phyloP scores from a whole-genome alignment of 2,797 vertebrate genomes.

The Adelosebastes latens region DNA sequence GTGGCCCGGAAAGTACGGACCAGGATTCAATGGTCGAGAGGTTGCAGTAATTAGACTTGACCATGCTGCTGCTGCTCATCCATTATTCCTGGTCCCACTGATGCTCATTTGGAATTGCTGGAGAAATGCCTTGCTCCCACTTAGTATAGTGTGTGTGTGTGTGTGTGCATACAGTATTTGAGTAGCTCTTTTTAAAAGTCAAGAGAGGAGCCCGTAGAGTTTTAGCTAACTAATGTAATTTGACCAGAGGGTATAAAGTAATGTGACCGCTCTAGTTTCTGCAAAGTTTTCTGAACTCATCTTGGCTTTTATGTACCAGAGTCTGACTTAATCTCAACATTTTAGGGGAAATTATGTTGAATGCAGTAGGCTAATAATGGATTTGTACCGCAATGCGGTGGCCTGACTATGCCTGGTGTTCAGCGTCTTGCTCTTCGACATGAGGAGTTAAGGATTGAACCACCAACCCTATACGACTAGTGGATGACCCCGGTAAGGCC shows the following conservation, averaged over 20 bases:
- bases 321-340: not conserved
- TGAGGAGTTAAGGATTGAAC: not conserved
- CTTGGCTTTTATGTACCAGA: not conserved
- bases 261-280: not conserved
- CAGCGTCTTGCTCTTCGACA: not conserved
- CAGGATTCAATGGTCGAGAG: slow-evolving; percentile 49
- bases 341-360: not conserved
- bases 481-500: not conserved
- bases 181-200: slow-evolving; percentile 8
- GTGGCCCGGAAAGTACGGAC: slow-evolving; percentile 30
- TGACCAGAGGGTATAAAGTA: not conserved
- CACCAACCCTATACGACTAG: not conserved
- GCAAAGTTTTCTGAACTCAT: slow-evolving; percentile 12
- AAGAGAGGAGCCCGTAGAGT: not conserved
- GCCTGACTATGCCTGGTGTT: not conserved
- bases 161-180: not conserved
- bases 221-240: not conserved
- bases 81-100: slow-evolving; percentile 62
- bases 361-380: not conserved
- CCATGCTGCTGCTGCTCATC: slow-evolving; percentile 57
- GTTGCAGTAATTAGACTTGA: slow-evolving; percentile 69
- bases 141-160: not conserved
- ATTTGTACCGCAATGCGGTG: not conserved
- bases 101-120: slow-evolving; percentile 54
- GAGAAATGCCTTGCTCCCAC: slow-evolving; percentile 11